Conservation (phyloP, 2,797 vertebrate species). For the Poeciliopsis infans region DNA sequence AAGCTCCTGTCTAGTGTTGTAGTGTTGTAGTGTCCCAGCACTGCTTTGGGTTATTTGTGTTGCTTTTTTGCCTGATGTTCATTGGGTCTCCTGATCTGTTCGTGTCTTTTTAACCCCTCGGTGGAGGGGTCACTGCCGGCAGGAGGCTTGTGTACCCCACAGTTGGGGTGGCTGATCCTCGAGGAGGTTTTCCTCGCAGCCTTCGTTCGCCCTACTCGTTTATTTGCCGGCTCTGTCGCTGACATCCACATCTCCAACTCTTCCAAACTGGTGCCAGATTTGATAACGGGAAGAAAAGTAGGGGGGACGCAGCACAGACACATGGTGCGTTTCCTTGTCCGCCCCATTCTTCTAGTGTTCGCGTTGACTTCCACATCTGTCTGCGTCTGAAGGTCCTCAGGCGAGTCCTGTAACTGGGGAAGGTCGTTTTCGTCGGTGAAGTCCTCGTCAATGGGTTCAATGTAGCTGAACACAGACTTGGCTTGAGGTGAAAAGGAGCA, state of each 20-base stretch:
- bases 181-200: slow-evolving; percentile 7
- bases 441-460: slow-evolving; percentile 63
- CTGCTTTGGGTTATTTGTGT: slow-evolving; percentile 48
- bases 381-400: neutral
- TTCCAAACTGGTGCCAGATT: neutral
- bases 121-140: slow-evolving; percentile 19
- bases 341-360: slow-evolving; percentile 39
- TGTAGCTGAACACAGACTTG: slow-evolving; percentile 21
- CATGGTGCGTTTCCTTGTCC: slow-evolving; percentile 51
- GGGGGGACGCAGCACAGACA: slow-evolving; percentile 71
- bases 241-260: slow-evolving; percentile 3
- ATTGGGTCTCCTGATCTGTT: slow-evolving; percentile 63
- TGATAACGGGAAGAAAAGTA: slow-evolving; percentile 13
- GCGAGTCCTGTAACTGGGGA: neutral
- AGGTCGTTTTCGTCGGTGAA: slow-evolving; percentile 27
- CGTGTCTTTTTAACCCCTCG: slow-evolving; percentile 43
- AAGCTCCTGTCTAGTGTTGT: too few species aligned
- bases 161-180: slow-evolving; percentile 12
- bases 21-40: slow-evolving; percentile 4
- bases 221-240: neutral
- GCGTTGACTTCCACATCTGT: slow-evolving; percentile 13
- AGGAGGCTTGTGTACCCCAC: slow-evolving; percentile 1
- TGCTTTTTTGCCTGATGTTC: slow-evolving; percentile 69
- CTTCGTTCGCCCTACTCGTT: slow-evolving; percentile 17
- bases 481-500: slow-evolving; percentile 1